A percentile compares a stretch with the other conserved stretches of the same genome.
These are phyloP conservation scores for Burhinus bistriatus DNA, from an alignment of 2,113 vertebrate genomes.

Conservation along the genomic window DNA sequence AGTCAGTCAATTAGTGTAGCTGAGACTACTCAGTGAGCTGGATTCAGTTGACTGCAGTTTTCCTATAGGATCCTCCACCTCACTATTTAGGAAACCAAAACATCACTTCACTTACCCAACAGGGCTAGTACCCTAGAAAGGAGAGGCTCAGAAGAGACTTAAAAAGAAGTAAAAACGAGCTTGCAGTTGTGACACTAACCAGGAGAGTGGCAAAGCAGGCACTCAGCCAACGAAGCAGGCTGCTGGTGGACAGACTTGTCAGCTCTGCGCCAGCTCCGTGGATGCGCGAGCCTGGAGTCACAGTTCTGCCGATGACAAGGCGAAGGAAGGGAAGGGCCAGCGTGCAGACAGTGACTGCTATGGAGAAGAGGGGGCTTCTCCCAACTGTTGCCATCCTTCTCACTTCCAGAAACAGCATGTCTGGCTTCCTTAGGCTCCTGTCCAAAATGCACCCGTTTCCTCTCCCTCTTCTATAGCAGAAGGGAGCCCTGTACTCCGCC, in stretches of 20 bases:
- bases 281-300: accelerated
- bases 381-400: background rate
- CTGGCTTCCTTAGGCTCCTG: background rate
- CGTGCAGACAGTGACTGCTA: accelerated
- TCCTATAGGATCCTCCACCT: background rate
- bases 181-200: background rate
- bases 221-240: background rate
- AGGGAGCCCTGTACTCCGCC: background rate
- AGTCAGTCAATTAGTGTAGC: background rate
- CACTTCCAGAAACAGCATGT: accelerated
- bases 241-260: background rate
- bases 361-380: background rate
- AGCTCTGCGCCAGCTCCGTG: accelerated
- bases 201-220: background rate
- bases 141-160: background rate
- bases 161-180: background rate
- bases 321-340: background rate
- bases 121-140: background rate
- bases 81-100: background rate
- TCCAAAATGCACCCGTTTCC: accelerated
- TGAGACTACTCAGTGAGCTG: background rate
- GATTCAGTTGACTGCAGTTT: background rate
- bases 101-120: background rate
- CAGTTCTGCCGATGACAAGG: background rate
- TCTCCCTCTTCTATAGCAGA: background rate